Base-by-base conservation (phyloP, 2,888 invertebrate genomes). In the Drosophila rubida region DNA sequence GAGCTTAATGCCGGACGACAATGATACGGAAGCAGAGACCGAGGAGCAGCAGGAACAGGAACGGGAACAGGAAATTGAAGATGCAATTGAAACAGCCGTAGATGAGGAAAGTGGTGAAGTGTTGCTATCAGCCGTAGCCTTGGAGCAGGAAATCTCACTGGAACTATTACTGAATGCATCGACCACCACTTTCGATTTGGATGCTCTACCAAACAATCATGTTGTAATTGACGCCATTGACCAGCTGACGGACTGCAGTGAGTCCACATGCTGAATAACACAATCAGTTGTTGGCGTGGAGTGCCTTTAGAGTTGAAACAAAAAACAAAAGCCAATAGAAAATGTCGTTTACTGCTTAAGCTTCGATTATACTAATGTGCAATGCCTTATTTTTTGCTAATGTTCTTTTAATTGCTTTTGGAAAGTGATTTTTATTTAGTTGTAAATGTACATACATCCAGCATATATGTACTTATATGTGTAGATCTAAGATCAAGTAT, bases 141-240 rank as follows among this genome's bases (percentile, higher is more conserved):
- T 81, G 35, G 89, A 86, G 22, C 84, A 84, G 23, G 73, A 85
- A 14, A 76, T 89, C 49, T 89, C 89, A 0, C 51, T 89, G 41
- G 90, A 89, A 42, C 65, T 89, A 13, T 75, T 89, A 45, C 64
- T 90, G 35, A 87, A 81, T 49, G 77, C 87, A 41, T 57, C 87
- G 41, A 64, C 85, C n/a, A 78, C 72, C 30, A 69, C 74, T 13
- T 65, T 87, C 68, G 65, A 81, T 61, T 27, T 83, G 68, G 78
- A 88, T 65, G 22, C 57, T 23, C 61, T 83, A 11, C 72, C 63
- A 46, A 51, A 11, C n/a, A 62, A 75, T 66, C 71, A 75, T 30
- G 70, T 73, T 9, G 76, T 66, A 4, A 76, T 75, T 41, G 73
- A 74, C 6, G 32, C 74, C 44, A 62, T 74, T 6, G 74, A 74